These are phyloP conservation scores for Tupiocoris notatus DNA, from an alignment of 2,888 invertebrate species.

Conservation along the genomic window DNA sequence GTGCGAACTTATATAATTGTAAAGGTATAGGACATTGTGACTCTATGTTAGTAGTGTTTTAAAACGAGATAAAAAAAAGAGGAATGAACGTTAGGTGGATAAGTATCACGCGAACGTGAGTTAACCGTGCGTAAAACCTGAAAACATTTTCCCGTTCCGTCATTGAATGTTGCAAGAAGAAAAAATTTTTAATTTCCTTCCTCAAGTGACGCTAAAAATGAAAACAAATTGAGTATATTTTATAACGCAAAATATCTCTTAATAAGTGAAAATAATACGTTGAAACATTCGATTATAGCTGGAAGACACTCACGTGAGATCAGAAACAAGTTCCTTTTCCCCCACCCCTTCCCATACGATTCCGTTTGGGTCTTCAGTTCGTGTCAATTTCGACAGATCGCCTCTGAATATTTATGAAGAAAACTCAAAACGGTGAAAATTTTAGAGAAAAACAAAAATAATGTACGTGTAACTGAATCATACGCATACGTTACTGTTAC, in stretches of 20 bases:
- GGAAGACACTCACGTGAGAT: slow-evolving; percentile 29
- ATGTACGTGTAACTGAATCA: slow-evolving; percentile 14
- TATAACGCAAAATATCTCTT: slow-evolving; percentile 41
- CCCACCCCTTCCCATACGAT: slow-evolving; percentile 1
- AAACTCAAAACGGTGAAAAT: slow-evolving; percentile 7
- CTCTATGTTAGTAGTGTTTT: slow-evolving; percentile 45
- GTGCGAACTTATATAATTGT: slow-evolving; percentile 45
- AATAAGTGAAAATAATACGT: neutral
- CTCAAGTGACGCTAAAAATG: slow-evolving; percentile 23
- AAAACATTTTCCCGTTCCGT: slow-evolving; percentile 1
- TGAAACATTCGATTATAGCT: slow-evolving; percentile 44
- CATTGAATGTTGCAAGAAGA: slow-evolving; percentile 45
- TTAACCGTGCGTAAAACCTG: neutral
- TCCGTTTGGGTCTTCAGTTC: slow-evolving; percentile 27
- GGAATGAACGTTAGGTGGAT: slow-evolving; percentile 23
- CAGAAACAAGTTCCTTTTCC: slow-evolving; percentile 43
- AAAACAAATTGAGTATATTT: slow-evolving; percentile 41
- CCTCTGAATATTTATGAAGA: slow-evolving; percentile 37
- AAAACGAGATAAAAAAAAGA: slow-evolving; percentile 33
- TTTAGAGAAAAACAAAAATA: slow-evolving; percentile 6
- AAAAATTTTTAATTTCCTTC: slow-evolving; percentile 35
- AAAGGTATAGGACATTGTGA: slow-evolving; percentile 44
- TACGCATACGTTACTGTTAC: neutral
- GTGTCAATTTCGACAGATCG: slow-evolving; percentile 27
- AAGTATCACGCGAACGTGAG: neutral